These are phyloP conservation scores for Embidobia sp. DNA, from an alignment of 2,888 invertebrate species.

Conservation along the genomic window DNA sequence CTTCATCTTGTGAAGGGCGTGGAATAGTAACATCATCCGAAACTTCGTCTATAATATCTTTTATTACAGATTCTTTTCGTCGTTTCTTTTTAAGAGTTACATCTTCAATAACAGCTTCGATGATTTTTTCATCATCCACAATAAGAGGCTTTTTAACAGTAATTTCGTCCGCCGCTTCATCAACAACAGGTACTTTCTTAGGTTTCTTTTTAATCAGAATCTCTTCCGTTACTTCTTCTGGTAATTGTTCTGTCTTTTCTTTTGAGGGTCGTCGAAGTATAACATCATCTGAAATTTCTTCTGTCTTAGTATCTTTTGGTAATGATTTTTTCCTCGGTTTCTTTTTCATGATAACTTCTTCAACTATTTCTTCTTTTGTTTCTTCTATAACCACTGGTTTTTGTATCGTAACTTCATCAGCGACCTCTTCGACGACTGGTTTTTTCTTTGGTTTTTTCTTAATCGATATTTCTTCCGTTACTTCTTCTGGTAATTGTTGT, in stretches of 20 bases:
- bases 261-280: slow-evolving; percentile 70
- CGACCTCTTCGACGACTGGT: slow-evolving; percentile 67
- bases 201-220: slow-evolving; percentile 71
- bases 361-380: slow-evolving; percentile 58
- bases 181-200: slow-evolving; percentile 68
- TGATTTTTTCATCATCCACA: slow-evolving; percentile 63
- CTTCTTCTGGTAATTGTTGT: slow-evolving; percentile 68
- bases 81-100: slow-evolving; percentile 71
- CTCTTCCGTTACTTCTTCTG: slow-evolving; percentile 69
- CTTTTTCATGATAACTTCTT: slow-evolving; percentile 71
- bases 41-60: slow-evolving; percentile 72
- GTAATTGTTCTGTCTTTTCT: no score
- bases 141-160: slow-evolving; percentile 68
- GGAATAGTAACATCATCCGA: slow-evolving; percentile 65
- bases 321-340: slow-evolving; percentile 71
- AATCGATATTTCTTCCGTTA: slow-evolving; percentile 67
- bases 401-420: slow-evolving; percentile 67
- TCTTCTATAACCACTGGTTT: slow-evolving; percentile 63
- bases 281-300: slow-evolving; percentile 71
- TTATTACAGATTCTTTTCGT: slow-evolving; percentile 69
- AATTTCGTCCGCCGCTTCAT: slow-evolving; percentile 70
- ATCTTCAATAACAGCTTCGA: slow-evolving; percentile 32
- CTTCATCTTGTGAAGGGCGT: slow-evolving; percentile 68
- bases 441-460: slow-evolving; percentile 73
- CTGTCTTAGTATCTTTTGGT: slow-evolving; percentile 70